Conservation (phyloP, 2,797 vertebrate species). For the Sebastes taczanowskii region DNA sequence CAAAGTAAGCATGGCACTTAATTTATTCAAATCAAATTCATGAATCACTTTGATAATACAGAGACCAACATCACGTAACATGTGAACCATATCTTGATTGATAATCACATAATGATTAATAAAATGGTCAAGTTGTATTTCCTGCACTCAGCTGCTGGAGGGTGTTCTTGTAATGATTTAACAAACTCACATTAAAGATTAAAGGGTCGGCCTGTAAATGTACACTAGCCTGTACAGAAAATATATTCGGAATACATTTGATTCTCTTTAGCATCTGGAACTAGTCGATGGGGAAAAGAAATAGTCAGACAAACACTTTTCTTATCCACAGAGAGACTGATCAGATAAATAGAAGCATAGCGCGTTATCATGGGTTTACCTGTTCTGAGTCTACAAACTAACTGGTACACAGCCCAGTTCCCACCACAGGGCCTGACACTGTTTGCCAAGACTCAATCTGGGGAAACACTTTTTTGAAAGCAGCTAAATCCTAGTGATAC, state of each 20-base stretch:
- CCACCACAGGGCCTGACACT: background rate
- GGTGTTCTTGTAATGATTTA: conserved; percentile 26
- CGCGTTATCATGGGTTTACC: background rate
- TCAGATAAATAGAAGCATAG: conserved; percentile 31
- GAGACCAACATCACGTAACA: conserved; percentile 43
- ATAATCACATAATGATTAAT: conserved; percentile 64
- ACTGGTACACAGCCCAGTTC: conserved; percentile 4
- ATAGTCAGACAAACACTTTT: background rate
- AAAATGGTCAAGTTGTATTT: conserved; percentile 26
- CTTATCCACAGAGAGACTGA: conserved; percentile 16
- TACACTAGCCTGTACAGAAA: conserved; percentile 36
- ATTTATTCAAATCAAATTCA: conserved; percentile 81
- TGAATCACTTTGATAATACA: conserved; percentile 60
- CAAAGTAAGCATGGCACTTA: conserved; percentile 74
- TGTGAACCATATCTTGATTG: conserved; percentile 42
- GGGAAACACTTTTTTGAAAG: background rate
- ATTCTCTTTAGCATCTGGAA: conserved; percentile 32
- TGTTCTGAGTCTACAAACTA: conserved; percentile 10
- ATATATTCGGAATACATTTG: conserved; percentile 26
- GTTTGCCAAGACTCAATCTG: background rate
- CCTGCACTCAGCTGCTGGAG: conserved; percentile 29
- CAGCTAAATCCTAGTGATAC: background rate
- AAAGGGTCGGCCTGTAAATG: conserved; percentile 18
- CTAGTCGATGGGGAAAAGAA: conserved; percentile 1
- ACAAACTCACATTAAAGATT: conserved; percentile 52